A percentile compares a stretch with the other conserved stretches of the same genome.
Conservation (phyloP, 2,888 invertebrate species). For the Rotaria sp. region DNA sequence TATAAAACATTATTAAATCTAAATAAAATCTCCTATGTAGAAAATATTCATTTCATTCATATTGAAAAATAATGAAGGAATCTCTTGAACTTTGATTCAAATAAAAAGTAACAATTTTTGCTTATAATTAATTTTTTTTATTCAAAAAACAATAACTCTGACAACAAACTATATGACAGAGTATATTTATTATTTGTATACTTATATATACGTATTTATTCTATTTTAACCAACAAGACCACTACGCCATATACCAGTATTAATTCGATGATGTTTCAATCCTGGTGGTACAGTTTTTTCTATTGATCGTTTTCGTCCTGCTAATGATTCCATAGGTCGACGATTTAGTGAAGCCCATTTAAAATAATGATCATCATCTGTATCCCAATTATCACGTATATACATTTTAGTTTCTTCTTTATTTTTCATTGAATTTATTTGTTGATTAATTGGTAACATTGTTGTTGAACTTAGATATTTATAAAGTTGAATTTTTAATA, state of each 20-base stretch:
- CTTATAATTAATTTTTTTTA: not conserved
- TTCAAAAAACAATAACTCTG: not conserved
- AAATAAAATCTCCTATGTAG: too few species aligned
- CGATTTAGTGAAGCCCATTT: not conserved
- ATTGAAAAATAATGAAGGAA: too few species aligned
- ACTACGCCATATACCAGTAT: not conserved
- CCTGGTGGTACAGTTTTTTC: not conserved
- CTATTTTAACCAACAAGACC: not conserved
- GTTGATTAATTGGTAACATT: not conserved
- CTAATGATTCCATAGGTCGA: not conserved
- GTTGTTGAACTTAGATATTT: not conserved
- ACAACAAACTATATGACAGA: not conserved
- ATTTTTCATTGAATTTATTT: not conserved
- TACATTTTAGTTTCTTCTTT: not conserved
- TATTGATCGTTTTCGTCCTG: not conserved
- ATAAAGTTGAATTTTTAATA: not conserved
- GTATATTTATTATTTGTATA: not conserved
- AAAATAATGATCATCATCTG: not conserved
- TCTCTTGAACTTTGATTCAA: too few species aligned
- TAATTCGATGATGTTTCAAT: not conserved
- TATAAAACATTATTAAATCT: too few species aligned
- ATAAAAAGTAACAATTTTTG: too few species aligned
- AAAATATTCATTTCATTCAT: too few species aligned
- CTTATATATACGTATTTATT: not conserved
- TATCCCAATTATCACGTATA: not conserved